Conservation (phyloP, 2,888 invertebrate genomes). For the Glaucopsyche alexis region DNA sequence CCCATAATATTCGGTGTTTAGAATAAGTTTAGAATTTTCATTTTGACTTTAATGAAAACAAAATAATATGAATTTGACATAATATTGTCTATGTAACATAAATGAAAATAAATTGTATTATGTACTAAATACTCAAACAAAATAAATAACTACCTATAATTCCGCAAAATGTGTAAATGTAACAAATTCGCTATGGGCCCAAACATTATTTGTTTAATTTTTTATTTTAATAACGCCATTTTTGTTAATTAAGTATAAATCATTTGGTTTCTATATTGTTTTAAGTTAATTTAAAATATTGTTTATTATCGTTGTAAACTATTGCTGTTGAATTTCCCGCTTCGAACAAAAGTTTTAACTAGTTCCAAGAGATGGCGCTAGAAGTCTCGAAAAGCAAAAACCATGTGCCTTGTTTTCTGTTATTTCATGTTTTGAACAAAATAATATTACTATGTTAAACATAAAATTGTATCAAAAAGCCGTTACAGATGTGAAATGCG, state of each 20-base stretch:
- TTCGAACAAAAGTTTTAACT: constrained; percentile 40
- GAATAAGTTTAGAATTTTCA: no score
- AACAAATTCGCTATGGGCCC: background rate
- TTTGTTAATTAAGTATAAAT: background rate
- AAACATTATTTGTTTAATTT: background rate
- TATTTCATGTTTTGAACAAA: constrained; percentile 43
- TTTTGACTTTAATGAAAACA: background rate
- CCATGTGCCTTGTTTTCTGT: constrained; percentile 59
- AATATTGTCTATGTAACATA: background rate
- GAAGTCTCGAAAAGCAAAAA: constrained; percentile 56
- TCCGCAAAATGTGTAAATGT: no score
- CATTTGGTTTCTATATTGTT: background rate
- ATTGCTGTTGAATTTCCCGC: constrained; percentile 48
- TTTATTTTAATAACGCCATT: background rate
- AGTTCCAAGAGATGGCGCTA: constrained; percentile 52
- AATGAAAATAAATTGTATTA: no score
- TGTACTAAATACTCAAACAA: no score
- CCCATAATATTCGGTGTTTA: no score
- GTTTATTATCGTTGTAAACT: background rate
- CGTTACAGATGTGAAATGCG: constrained; percentile 53
- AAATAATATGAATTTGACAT: background rate
- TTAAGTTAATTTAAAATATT: background rate
- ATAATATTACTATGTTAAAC: constrained; percentile 49
- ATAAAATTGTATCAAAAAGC: constrained; percentile 8
- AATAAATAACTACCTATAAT: no score